A percentile compares a stretch with the other conserved stretches of the same genome.
Conservation (phyloP, 1,140 invertebrate genomes). For the Rhopalosiphum padi region DNA sequence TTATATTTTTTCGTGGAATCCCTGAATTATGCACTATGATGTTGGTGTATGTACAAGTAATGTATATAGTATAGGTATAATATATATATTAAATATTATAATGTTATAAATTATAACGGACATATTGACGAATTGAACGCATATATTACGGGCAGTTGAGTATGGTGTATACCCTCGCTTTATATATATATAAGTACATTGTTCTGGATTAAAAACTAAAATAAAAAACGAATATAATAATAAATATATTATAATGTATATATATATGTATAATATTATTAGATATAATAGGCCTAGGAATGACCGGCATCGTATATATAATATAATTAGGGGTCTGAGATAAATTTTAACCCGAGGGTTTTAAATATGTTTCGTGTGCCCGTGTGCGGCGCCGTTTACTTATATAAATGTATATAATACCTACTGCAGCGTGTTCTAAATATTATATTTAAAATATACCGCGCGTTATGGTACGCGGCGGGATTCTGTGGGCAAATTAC, state of each 20-base stretch:
- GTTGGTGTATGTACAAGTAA: background rate
- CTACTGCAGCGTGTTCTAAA: background rate
- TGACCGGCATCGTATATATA: constrained; percentile 19
- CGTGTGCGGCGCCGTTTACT: constrained; percentile 18
- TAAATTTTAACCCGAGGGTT: constrained; percentile 32
- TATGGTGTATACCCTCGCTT: background rate
- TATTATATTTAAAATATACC: constrained; percentile 18
- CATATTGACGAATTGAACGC: background rate
- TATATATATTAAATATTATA: background rate
- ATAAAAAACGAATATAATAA: background rate
- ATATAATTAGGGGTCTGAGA: constrained; percentile 41
- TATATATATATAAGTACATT: background rate
- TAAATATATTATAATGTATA: background rate
- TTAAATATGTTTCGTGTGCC: constrained; percentile 25
- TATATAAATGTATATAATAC: background rate
- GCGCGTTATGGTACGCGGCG: background rate
- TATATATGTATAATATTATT: constrained; percentile 20
- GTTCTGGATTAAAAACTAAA: background rate
- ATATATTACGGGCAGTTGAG: background rate
- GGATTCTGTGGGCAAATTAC: background rate
- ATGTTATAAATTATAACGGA: background rate
- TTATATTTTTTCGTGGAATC: background rate
- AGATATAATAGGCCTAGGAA: background rate
- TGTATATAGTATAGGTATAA: background rate
- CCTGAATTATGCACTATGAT: background rate